A percentile compares a stretch with the other conserved stretches of the same genome.
phyloP scores from a whole-genome alignment of 2,888 invertebrate genomes.

The Scaeva pyrastri region DNA sequence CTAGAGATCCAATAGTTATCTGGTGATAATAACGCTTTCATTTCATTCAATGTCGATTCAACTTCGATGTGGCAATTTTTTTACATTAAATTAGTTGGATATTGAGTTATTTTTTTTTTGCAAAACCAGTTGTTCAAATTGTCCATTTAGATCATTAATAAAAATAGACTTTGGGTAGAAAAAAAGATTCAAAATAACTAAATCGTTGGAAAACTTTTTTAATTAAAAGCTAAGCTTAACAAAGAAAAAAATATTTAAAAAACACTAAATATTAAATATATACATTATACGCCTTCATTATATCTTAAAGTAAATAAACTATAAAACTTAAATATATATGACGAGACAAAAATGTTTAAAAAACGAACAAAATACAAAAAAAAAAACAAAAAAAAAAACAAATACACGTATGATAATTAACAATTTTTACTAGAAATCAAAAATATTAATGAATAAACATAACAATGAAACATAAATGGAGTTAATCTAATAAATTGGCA shows the following conservation, averaged over 20 bases:
- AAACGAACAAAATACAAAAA: slow-evolving; percentile 70
- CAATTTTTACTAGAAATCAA: slow-evolving; percentile 61
- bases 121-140: slow-evolving; percentile 64
- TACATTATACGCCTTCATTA: slow-evolving; percentile 77
- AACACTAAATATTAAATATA: slow-evolving; percentile 65
- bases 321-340: slow-evolving; percentile 60
- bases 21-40: background rate
- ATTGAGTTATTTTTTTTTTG: slow-evolving; percentile 5
- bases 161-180: slow-evolving; percentile 35
- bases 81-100: background rate
- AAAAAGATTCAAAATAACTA: slow-evolving; percentile 12
- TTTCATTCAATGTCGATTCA: background rate
- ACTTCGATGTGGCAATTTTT: background rate
- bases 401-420: slow-evolving; percentile 40
- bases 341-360: slow-evolving; percentile 62
- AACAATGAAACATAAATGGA: slow-evolving; percentile 39
- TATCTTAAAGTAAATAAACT: slow-evolving; percentile 68
- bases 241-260: slow-evolving; percentile 5
- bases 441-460: slow-evolving; percentile 39
- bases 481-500: slow-evolving; percentile 80
- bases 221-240: slow-evolving; percentile 65
- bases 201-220: slow-evolving; percentile 31
- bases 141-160: slow-evolving; percentile 59
- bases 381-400: slow-evolving; percentile 64
- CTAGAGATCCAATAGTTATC: background rate